phyloP scores from a whole-genome alignment of 2,888 invertebrate genomes.

The Alcis repandata region DNA sequence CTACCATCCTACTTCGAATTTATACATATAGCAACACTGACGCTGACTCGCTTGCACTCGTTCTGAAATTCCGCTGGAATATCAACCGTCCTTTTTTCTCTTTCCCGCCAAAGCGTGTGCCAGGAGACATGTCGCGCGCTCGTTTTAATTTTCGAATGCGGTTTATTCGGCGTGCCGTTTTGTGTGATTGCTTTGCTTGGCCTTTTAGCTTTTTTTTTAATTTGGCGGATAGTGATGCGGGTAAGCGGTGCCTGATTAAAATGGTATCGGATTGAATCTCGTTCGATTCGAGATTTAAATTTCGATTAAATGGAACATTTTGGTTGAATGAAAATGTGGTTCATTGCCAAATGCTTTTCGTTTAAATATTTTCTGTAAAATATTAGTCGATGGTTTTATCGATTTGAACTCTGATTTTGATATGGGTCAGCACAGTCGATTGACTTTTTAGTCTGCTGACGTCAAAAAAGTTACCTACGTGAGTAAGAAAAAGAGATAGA shows the following conservation, averaged over 20 bases:
- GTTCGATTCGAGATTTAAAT: conserved; percentile 17
- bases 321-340: neutral
- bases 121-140: conserved; percentile 72
- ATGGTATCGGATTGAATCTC: conserved; percentile 32
- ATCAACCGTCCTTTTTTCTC: conserved; percentile 34
- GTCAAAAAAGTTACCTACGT: too few relatives aligned
- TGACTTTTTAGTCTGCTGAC: too few relatives aligned
- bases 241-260: conserved; percentile 36
- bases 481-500: too few relatives aligned
- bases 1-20: conserved; percentile 71
- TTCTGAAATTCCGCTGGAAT: conserved; percentile 16
- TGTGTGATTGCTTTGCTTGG: conserved; percentile 66
- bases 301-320: conserved; percentile 8
- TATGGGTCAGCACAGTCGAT: too few relatives aligned
- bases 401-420: too few relatives aligned
- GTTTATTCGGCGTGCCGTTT: conserved; percentile 77
- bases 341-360: too few relatives aligned
- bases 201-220: conserved; percentile 55
- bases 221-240: conserved; percentile 45
- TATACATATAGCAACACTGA: conserved; percentile 70
- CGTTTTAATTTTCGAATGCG: conserved; percentile 84
- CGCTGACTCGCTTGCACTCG: conserved; percentile 63
- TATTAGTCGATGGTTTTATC: too few relatives aligned
- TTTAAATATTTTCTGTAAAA: too few relatives aligned
- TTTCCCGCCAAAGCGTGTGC: conserved; percentile 65